phyloP scores from a whole-genome alignment of 2,113 vertebrate species.

The Ophthalmolycus amberensis region DNA sequence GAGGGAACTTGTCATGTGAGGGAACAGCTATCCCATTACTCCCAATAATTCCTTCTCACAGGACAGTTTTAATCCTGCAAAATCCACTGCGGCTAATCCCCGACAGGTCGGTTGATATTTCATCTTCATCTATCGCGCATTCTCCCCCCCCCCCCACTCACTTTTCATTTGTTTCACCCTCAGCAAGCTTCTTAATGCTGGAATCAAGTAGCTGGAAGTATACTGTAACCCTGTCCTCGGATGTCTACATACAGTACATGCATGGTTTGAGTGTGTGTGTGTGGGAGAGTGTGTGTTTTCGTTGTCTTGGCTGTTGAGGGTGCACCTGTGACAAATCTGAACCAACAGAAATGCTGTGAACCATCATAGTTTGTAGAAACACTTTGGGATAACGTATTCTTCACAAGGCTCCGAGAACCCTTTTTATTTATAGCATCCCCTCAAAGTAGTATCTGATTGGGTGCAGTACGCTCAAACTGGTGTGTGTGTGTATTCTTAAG shows the following conservation, averaged over 20 bases:
- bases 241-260: neutral
- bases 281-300: neutral
- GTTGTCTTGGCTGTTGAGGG: conserved; percentile 3
- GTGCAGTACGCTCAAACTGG: neutral
- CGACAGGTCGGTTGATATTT: conserved; percentile 30
- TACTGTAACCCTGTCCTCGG: conserved; percentile 12
- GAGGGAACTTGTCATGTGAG: conserved; percentile 48
- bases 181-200: neutral
- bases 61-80: conserved; percentile 54
- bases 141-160: neutral
- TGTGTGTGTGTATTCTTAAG: neutral
- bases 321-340: conserved; percentile 37
- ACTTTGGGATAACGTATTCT: neutral
- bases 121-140: conserved; percentile 30
- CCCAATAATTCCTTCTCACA: conserved; percentile 49
- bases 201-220: neutral
- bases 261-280: neutral
- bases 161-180: conserved; percentile 18
- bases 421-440: neutral
- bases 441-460: neutral
- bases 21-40: conserved; percentile 58
- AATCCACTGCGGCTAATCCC: conserved; percentile 56
- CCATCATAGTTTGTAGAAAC: conserved; percentile 30
- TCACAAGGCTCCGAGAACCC: conserved; percentile 23
- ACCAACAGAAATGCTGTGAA: conserved; percentile 63